phyloP scores from a whole-genome alignment of 1,140 invertebrate species.

The Eupeodes corollae region DNA sequence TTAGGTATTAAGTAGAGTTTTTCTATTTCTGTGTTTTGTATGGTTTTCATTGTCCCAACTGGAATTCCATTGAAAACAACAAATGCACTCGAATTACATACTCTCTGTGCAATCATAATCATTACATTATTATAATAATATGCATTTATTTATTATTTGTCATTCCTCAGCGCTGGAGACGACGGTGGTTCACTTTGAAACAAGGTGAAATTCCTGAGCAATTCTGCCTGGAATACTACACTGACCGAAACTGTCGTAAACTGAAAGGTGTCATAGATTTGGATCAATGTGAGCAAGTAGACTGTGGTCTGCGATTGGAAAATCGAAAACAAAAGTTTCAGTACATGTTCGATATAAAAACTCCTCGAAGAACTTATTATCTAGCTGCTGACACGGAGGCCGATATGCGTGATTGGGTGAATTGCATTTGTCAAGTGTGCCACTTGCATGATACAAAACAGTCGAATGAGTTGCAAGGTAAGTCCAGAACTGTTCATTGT shows the following conservation, averaged over 20 bases:
- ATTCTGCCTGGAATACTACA: constrained; percentile 88
- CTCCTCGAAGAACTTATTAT: constrained; percentile 79
- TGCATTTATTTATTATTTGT: constrained; percentile 13
- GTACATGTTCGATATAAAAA: constrained; percentile 81
- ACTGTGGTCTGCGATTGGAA: constrained; percentile 73
- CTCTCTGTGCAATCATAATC: constrained; percentile 9
- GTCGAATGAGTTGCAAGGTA: constrained; percentile 27
- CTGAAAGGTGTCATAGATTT: constrained; percentile 86
- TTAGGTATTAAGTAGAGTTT: too few species aligned
- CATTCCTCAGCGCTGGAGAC: constrained; percentile 73
- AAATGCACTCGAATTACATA: constrained; percentile 8
- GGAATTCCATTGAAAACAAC: constrained; percentile 7
- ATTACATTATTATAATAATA: not conserved
- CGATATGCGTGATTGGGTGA: constrained; percentile 92
- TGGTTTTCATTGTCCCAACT: not conserved
- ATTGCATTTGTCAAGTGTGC: constrained; percentile 85
- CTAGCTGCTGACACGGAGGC: constrained; percentile 79
- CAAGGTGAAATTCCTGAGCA: constrained; percentile 85
- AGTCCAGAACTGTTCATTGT: constrained; percentile 4
- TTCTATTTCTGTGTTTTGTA: not conserved
- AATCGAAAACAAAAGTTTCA: constrained; percentile 69
- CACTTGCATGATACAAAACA: constrained; percentile 55
- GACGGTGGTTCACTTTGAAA: constrained; percentile 83
- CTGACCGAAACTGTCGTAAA: constrained; percentile 72
- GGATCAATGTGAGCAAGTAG: constrained; percentile 91